Evolutionary conservation across 2,113 vertebrate species (phyloP).

Genomic region (Sorex araneus): DNA sequence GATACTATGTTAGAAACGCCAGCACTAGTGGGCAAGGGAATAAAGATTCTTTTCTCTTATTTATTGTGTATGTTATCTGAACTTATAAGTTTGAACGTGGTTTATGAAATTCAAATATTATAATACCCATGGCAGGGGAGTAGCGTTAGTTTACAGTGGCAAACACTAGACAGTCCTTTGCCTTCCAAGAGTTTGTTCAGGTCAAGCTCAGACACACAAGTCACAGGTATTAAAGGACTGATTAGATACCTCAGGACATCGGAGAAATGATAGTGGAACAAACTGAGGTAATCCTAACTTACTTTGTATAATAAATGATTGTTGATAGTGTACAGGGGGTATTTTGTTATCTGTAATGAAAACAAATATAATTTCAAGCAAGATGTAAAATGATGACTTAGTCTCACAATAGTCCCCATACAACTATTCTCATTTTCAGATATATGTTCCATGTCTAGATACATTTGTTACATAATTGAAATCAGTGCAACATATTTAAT

Average conservation of each 20-base stretch:
- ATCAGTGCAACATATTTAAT: neutral
- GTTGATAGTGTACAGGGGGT: constrained; percentile 16
- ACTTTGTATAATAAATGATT: neutral
- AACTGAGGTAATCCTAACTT: neutral
- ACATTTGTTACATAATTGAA: neutral
- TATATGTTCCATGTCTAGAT: neutral
- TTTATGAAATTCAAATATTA: constrained; percentile 34
- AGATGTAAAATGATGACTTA: neutral
- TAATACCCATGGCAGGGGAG: neutral
- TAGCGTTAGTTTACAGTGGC: neutral
- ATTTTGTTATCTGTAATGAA: constrained; percentile 68
- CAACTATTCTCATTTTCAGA: constrained; percentile 24
- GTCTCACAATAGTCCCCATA: neutral
- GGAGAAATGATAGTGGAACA: neutral
- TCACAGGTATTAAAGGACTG: neutral
- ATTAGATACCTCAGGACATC: neutral
- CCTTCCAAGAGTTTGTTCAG: neutral
- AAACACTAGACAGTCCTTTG: neutral
- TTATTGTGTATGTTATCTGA: constrained; percentile 17
- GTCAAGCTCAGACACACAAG: neutral
- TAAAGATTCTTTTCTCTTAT: constrained; percentile 28
- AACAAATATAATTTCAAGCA: constrained; percentile 29
- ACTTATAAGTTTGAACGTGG: constrained; percentile 24
- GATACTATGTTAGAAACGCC: neutral
- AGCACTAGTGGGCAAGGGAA: neutral